phyloP scores from a whole-genome alignment of 2,888 invertebrate species.

The Latrodectus hesperus region DNA sequence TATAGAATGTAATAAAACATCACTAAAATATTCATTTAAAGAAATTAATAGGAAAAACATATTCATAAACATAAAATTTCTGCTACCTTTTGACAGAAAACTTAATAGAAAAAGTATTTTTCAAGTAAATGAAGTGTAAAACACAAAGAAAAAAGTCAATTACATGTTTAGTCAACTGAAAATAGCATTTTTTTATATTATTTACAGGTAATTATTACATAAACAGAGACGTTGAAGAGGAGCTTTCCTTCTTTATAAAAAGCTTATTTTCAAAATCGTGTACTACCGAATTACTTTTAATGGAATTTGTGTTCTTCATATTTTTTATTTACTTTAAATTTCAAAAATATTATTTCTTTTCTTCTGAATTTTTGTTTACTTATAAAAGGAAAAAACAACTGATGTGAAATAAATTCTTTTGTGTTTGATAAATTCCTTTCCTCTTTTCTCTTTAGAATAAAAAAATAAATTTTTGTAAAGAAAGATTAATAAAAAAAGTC shows the following conservation, averaged over 20 bases:
- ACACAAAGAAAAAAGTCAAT: not conserved
- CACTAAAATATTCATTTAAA: too few relatives aligned
- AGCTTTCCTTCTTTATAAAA: not conserved
- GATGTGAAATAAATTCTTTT: conserved; percentile 4
- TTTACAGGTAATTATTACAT: conserved; percentile 21
- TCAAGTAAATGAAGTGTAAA: not conserved
- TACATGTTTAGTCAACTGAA: conserved; percentile 7
- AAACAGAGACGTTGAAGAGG: not conserved
- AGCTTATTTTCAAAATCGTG: not conserved
- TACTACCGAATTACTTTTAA: not conserved
- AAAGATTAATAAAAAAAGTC: not conserved
- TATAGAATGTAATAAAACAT: too few relatives aligned
- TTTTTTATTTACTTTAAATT: conserved; percentile 13
- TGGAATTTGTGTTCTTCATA: not conserved
- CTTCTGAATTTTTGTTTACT: conserved; percentile 5
- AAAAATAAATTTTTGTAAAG: not conserved
- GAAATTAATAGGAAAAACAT: too few relatives aligned
- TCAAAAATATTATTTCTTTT: not conserved
- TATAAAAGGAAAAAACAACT: conserved; percentile 12
- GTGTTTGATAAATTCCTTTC: conserved; percentile 16
- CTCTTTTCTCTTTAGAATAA: not conserved
- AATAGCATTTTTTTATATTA: conserved; percentile 21
- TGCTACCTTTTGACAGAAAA: too few relatives aligned
- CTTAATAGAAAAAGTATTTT: too few relatives aligned
- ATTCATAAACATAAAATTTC: too few relatives aligned